Base-by-base conservation (phyloP, 1,140 invertebrate genomes). In the Aphelinus certus region DNA sequence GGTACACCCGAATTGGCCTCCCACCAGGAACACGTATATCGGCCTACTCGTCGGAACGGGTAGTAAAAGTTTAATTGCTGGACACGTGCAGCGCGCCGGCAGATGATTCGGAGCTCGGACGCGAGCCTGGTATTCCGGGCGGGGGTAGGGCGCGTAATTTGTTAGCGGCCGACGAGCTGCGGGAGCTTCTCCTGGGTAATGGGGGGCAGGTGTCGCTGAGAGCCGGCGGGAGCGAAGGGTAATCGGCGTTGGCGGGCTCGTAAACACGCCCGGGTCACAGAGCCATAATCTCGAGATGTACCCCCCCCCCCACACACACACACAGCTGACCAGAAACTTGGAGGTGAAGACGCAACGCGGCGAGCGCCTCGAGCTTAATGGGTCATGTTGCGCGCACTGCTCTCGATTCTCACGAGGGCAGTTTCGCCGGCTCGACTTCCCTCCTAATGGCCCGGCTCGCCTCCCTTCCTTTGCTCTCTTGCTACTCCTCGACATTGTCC, bases 181-280 rank as follows among this genome's bases (percentile, higher is more conserved):
- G 55, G 9, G 9, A 10, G 4, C 9, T 53, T 58, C 62, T 48
- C 49, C 68, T 71, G 55, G 7, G 55, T 3, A 56, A 56, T 26
- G n/a, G 3, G 57, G 57, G 57, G 43, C 43, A 58, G n/a, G 55
- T 10, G 55, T 4, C 3, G 42, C 46, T 49, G 47, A 64, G 62
- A 65, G 62, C 45, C 42, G 55, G 42, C 49, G 71, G 66, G 45
- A 75, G 67, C 74, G 75, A 77, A 77, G 76, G 72, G 79, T 84
- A 84, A 84, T 81, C 82, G 83, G 82, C 77, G 82, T 82, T 82
- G 71, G 79, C 76, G 77, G 83, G 80, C 80, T 83, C 83, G 79
- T 84, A 84, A 84, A 84, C 78, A 81, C 78, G 26, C 26, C 0
- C 26, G 26, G 26, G 26, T 26, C 77, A 71, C 67, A 63, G 76